Percentiles rank a stretch among this genome's conserved stretches.
Conservation (phyloP, 2,797 vertebrate species). For the Chelon auratus region DNA sequence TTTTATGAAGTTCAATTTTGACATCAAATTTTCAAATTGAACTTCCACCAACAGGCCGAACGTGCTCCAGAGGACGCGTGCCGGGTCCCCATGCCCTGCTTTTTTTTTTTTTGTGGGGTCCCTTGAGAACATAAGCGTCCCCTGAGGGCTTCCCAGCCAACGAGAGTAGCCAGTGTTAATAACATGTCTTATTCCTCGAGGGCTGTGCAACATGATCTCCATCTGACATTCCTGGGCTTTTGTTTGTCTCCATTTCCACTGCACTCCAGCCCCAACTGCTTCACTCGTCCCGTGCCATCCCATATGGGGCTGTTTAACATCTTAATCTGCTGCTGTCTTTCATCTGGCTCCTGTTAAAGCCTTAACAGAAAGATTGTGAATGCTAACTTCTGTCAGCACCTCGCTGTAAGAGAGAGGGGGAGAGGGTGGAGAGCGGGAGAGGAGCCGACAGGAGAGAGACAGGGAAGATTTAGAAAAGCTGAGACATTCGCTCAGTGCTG, state of each 20-base stretch:
- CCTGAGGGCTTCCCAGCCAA: constrained; percentile 64
- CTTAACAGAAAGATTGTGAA: constrained; percentile 83
- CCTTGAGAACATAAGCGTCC: constrained; percentile 64
- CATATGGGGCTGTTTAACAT: constrained; percentile 83
- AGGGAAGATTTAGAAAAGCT: constrained; percentile 35
- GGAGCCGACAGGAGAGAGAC: constrained; percentile 39
- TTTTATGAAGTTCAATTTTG: not conserved
- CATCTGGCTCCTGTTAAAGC: constrained; percentile 86
- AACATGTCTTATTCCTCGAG: constrained; percentile 77
- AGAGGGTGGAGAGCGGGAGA: constrained; percentile 57
- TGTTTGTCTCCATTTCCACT: constrained; percentile 77
- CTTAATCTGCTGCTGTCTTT: constrained; percentile 87
- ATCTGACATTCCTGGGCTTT: constrained; percentile 81
- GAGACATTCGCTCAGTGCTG: constrained; percentile 20
- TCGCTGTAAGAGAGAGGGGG: constrained; percentile 74
- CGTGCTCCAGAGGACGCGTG: constrained; percentile 6
- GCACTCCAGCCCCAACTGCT: constrained; percentile 69
- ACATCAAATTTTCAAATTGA: not conserved
- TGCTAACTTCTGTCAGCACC: constrained; percentile 85
- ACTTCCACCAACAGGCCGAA: constrained; percentile 12
- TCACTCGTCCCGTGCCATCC: constrained; percentile 80
- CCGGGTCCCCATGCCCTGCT: constrained; percentile 8
- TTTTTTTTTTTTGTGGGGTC: constrained; percentile 38
- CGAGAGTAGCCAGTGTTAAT: constrained; percentile 73
- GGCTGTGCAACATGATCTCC: constrained; percentile 79